Conservation (phyloP, 2,113 vertebrate genomes). For the Arizona elegans region DNA sequence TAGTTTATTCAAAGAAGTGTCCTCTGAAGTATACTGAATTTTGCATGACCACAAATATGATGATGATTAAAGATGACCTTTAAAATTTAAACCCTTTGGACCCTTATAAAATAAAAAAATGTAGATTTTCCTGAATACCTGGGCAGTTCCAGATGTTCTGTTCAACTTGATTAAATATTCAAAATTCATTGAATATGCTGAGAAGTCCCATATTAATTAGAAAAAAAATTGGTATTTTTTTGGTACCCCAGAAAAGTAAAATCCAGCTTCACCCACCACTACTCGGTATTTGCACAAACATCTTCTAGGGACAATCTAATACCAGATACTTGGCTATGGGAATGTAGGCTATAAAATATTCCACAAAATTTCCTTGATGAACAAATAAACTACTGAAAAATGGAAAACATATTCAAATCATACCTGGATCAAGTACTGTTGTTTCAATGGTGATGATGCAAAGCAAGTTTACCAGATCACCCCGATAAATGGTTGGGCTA, state of each 20-base stretch:
- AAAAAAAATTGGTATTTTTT: not conserved
- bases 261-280: no score
- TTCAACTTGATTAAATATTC: not conserved
- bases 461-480: conserved; percentile 84
- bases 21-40: not conserved
- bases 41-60: not conserved
- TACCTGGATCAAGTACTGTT: conserved; percentile 78
- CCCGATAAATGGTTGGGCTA: conserved; percentile 76
- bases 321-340: not conserved
- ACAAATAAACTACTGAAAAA: not conserved
- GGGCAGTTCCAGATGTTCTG: not conserved
- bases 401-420: not conserved
- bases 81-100: not conserved
- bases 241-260: not conserved
- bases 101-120: not conserved
- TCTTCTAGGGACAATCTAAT: not conserved
- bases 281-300: not conserved
- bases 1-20: not conserved
- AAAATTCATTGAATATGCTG: not conserved
- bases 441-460: conserved; percentile 80
- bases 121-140: not conserved
- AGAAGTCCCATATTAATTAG: not conserved
- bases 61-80: not conserved
- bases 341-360: not conserved
- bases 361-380: not conserved